Conservation (phyloP, 2,888 invertebrate species). For the Hoplodrina blanda region DNA sequence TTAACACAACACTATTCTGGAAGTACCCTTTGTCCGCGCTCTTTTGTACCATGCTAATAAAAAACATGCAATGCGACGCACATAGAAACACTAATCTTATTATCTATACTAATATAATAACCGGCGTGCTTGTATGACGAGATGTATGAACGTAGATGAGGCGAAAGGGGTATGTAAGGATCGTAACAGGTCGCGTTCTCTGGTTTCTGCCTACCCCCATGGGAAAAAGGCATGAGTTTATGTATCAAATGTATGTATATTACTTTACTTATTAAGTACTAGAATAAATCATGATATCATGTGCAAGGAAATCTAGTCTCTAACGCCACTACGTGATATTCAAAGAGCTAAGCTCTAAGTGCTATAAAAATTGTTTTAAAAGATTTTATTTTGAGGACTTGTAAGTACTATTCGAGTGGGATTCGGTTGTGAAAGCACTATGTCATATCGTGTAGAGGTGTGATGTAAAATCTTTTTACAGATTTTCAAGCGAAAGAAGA, state of each 20-base stretch:
- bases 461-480: neutral
- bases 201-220: too few species aligned
- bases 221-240: too few species aligned
- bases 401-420: slow-evolving; percentile 1
- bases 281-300: too few species aligned
- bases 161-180: too few species aligned
- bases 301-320: neutral
- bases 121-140: too few species aligned
- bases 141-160: too few species aligned
- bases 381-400: slow-evolving; percentile 24
- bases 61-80: slow-evolving; percentile 10
- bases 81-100: slow-evolving; percentile 1
- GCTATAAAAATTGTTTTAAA: neutral
- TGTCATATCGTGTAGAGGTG: slow-evolving; percentile 4
- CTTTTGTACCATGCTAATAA: slow-evolving; percentile 12
- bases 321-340: neutral
- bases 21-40: slow-evolving; percentile 2
- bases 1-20: slow-evolving; percentile 17
- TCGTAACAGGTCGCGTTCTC: too few species aligned
- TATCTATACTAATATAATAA: neutral
- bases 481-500: neutral
- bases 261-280: too few species aligned
- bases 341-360: neutral
- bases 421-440: slow-evolving; percentile 8
- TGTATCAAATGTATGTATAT: too few species aligned